Evolutionary conservation across 2,888 invertebrate genomes (phyloP).

Genomic region (Leptarthrus brevirostris): DNA sequence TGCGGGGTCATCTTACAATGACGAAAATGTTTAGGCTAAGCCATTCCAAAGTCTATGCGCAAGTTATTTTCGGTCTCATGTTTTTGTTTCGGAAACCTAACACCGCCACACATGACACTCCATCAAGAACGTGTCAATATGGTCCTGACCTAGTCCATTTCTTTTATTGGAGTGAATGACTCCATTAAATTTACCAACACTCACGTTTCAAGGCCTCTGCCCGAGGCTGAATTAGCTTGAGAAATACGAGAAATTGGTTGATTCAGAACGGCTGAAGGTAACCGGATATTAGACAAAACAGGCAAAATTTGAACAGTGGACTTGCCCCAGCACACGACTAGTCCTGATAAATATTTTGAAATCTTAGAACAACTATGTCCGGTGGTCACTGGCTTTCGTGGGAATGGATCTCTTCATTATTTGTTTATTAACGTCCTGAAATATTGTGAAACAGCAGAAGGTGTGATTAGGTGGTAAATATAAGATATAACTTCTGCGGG

Average conservation of each 20-base stretch:
- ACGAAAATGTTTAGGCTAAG: conserved; percentile 32
- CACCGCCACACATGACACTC: not conserved
- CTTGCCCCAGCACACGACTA: not conserved
- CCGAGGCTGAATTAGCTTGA: not conserved
- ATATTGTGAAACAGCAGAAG: too few species aligned
- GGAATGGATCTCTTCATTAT: not conserved
- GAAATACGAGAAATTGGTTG: not conserved
- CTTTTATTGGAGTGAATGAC: conserved; percentile 5
- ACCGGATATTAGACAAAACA: too few species aligned
- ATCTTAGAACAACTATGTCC: not conserved
- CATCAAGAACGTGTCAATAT: not conserved
- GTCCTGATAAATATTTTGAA: not conserved
- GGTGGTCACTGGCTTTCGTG: not conserved
- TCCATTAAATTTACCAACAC: not conserved
- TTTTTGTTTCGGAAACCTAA: conserved; percentile 24
- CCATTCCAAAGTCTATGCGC: not conserved
- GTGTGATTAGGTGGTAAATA: too few species aligned
- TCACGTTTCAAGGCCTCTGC: conserved; percentile 3
- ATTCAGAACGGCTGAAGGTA: not conserved
- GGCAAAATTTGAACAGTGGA: not conserved
- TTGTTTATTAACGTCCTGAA: not conserved
- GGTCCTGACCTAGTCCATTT: conserved; percentile 38
- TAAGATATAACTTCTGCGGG: too few species aligned
- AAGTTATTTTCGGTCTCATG: conserved; percentile 7
- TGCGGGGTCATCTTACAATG: conserved; percentile 10